phyloP scores from a whole-genome alignment of 1,140 invertebrate species.

The Bathynomus jamesi region DNA sequence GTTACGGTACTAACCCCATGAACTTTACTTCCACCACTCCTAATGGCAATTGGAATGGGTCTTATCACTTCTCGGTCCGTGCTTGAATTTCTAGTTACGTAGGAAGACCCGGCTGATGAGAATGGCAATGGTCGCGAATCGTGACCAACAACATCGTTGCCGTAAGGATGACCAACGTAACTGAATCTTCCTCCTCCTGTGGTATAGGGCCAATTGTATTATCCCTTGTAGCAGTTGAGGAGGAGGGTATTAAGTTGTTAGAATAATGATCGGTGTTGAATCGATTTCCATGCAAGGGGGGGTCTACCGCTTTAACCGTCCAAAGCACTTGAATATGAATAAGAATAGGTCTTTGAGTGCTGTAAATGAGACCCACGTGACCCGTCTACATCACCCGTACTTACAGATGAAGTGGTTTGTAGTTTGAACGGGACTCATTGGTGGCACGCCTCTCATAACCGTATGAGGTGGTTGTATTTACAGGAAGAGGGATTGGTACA shows the following conservation, averaged over 20 bases:
- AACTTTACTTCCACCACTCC: constrained; percentile 6
- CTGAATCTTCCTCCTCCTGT: constrained; percentile 20
- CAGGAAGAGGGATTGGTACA: neutral
- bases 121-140: constrained; percentile 1
- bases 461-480: neutral
- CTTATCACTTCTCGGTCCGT: neutral
- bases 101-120: neutral
- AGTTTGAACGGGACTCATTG: too few species aligned
- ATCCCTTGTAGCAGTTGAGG: neutral
- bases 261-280: constrained; percentile 2
- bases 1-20: neutral
- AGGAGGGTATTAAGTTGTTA: neutral
- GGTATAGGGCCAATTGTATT: constrained; percentile 13
- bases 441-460: neutral
- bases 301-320: neutral
- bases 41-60: neutral
- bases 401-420: too few species aligned
- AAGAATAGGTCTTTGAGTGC: constrained; percentile 13
- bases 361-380: constrained; percentile 4
- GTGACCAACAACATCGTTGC: constrained; percentile 31
- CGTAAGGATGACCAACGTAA: constrained; percentile 33
- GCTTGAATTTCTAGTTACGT: neutral
- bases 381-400: constrained; percentile 8
- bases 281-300: neutral
- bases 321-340: constrained; percentile 8